Evolutionary conservation across 1,140 invertebrate genomes (phyloP), one percentile per base, ranked within the genome.

Genomic region (Drosophila erecta): DNA sequence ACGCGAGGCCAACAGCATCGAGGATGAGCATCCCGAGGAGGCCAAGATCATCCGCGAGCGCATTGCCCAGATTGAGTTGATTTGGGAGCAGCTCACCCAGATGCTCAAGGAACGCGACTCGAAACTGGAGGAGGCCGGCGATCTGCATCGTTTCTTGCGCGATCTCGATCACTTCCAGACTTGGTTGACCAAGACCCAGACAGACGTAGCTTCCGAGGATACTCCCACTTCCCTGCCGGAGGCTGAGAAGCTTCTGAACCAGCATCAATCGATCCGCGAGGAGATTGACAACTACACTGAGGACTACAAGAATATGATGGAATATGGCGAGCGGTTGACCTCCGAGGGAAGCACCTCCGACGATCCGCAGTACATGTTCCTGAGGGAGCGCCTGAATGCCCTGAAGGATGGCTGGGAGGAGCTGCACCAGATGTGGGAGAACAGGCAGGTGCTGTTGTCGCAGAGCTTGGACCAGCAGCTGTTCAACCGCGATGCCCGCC

Each of bases 161-260:
- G 99, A 99, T 92, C 95, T 99, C 72, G 99, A 99, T 93, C 99
- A 99, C 93, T 99, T 99, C 98, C 98, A 99, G 93, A 95, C 97
- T 1, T 99, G 99, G 99, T 94, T 99, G 61, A 98, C 98, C 46
- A 98, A 98, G 92, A 99, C 98, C 0, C 98, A 99, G 93, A 98
- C 96, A 2, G 97, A 99, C 92, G 96, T 99, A 30, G 99, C 99
- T 14, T 99, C 98, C 10, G 98, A 99, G 93, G 99, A 99, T 91
- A 98, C 97, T 64, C 99, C 99, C 20, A 96, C 96, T n/a, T 98
- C 96, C 70, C 93, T 99, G 74, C 95, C 98, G 5, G 98, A 99
- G 91, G 98, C 99, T 17, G 99, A 99, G 93, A 98, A 98, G 92
- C 93, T 99, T 3, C 94, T 99, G 0, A 98, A 96, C 54, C 98